Evolutionary conservation across 2,113 vertebrate species (phyloP).

Genomic region (Taxidea taxus): DNA sequence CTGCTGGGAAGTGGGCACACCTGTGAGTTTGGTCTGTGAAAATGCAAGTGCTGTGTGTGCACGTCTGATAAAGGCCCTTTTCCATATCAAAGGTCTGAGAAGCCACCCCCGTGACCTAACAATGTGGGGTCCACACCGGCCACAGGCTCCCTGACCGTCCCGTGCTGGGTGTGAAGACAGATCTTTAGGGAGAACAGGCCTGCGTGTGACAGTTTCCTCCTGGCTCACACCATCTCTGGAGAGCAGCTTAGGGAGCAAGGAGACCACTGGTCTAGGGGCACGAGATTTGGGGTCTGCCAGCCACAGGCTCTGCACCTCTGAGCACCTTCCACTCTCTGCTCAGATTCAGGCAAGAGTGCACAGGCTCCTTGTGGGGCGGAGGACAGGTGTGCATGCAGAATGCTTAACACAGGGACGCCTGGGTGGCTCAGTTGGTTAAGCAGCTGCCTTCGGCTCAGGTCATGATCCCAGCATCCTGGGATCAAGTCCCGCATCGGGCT

Average conservation of each 20-base stretch:
- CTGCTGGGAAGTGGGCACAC: background rate
- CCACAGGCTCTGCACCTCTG: background rate
- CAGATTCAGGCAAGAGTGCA: background rate
- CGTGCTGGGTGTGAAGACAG: background rate
- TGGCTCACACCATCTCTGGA: background rate
- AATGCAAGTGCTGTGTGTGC: background rate
- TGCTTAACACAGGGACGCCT: background rate
- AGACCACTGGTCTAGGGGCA: background rate
- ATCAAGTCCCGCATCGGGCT: no score
- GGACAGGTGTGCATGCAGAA: background rate
- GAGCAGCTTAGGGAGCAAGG: background rate
- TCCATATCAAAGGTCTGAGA: background rate
- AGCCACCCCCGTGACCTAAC: background rate
- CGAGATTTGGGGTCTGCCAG: background rate
- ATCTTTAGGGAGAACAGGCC: background rate
- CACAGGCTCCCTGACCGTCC: background rate
- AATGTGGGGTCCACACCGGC: background rate
- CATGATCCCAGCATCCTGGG: no score
- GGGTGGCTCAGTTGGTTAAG: no score
- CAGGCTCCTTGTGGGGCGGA: background rate
- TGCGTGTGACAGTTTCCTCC: background rate
- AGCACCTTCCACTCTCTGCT: background rate
- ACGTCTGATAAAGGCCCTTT: background rate
- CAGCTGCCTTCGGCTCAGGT: no score
- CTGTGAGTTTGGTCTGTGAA: background rate